Evolutionary conservation across 2,888 invertebrate genomes (phyloP).

Genomic region (Colostygia pectinataria): DNA sequence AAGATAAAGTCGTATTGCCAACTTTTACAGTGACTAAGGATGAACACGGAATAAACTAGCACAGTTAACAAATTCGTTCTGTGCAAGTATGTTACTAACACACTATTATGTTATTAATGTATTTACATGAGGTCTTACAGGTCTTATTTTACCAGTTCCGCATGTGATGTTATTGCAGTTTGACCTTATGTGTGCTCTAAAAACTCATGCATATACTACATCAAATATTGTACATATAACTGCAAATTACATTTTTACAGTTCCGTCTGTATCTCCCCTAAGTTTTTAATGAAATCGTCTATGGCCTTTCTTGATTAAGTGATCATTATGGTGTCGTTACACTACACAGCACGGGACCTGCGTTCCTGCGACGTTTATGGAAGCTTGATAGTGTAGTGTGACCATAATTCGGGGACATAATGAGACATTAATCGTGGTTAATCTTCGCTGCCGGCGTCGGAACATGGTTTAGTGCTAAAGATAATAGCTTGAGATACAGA

Average conservation of each 20-base stretch:
- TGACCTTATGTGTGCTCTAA: too few relatives aligned
- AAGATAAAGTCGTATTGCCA: conserved; percentile 42
- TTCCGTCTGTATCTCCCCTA: not conserved
- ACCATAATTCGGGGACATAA: conserved; percentile 50
- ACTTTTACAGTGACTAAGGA: conserved; percentile 36
- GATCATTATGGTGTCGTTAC: conserved; percentile 65
- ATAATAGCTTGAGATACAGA: conserved; percentile 5
- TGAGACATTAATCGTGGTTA: conserved; percentile 57
- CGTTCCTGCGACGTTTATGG: conserved; percentile 48
- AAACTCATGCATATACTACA: too few relatives aligned
- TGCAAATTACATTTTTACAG: not conserved
- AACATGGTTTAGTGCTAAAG: conserved; percentile 12
- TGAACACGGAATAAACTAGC: not conserved
- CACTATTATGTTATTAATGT: too few relatives aligned
- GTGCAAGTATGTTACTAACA: not conserved
- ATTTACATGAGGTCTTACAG: too few relatives aligned
- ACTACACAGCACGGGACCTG: conserved; percentile 43
- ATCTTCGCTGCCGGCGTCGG: conserved; percentile 44
- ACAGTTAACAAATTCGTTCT: not conserved
- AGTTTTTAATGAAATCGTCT: conserved; percentile 53
- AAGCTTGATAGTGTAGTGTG: conserved; percentile 50
- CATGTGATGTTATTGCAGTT: too few relatives aligned
- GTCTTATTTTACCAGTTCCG: too few relatives aligned
- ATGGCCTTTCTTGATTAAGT: conserved; percentile 58
- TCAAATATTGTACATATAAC: too few relatives aligned